Conservation (phyloP, 2,888 invertebrate genomes). For the Eucera pruinosa region DNA sequence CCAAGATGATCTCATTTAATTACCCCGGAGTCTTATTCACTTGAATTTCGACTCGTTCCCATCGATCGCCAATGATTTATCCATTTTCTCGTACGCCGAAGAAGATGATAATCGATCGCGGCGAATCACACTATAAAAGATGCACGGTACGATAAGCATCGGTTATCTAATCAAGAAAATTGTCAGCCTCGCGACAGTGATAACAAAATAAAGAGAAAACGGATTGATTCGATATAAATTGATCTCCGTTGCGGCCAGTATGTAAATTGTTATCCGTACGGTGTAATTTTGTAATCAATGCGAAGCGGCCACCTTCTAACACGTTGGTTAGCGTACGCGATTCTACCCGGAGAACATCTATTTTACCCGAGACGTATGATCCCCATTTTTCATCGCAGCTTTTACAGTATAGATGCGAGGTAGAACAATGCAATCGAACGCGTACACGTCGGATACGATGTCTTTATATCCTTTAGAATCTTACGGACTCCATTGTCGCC, state of each 20-base stretch:
- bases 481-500: conserved; percentile 35
- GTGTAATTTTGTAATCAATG: conserved; percentile 43
- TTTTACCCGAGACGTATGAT: conserved; percentile 16
- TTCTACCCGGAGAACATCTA: conserved; percentile 1
- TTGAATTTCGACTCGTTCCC: conserved; percentile 13
- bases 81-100: conserved; percentile 8
- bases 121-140: background rate
- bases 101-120: conserved; percentile 17
- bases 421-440: conserved; percentile 14
- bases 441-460: conserved; percentile 10
- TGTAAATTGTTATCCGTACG: conserved; percentile 26
- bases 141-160: background rate
- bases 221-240: background rate
- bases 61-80: conserved; percentile 23
- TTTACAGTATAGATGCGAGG: background rate
- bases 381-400: background rate
- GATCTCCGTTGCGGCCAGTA: background rate
- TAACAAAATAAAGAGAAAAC: conserved; percentile 6
- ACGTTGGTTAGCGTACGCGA: background rate
- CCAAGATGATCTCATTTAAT: conserved; percentile 73
- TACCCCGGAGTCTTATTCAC: conserved; percentile 51
- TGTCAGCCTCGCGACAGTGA: background rate
- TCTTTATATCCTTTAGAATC: too few species aligned
- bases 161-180: background rate
- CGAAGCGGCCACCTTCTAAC: background rate